Evolutionary conservation across 2,797 vertebrate species (phyloP), one percentile per base, ranked within the genome.

Genomic region (Melopsittacus undulatus): DNA sequence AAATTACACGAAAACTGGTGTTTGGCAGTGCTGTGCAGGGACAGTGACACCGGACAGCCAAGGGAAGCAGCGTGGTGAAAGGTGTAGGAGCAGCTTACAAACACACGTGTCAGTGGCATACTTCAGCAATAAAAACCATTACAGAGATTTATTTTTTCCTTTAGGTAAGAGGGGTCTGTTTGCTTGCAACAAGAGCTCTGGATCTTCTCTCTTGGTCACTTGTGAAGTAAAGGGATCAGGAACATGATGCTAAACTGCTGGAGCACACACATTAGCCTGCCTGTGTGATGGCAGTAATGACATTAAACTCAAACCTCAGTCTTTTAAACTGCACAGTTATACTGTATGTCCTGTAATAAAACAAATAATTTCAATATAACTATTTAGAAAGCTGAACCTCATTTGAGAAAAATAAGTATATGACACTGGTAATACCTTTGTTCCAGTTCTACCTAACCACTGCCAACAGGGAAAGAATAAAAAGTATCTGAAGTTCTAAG

Each of bases 71-170:
- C 16, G 23, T 0, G 3, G 34, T 9, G 17, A 27, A 26, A 82
- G 45, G 43, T 38, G 29, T 26, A 70, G 51, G 46, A 52, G 45
- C 49, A 80, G 40, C 45, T 75, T 38, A 42, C 26, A 68, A 56
- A 49, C 21, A 21, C 1, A 0, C 2, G 1, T 43, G 56, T 48
- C 48, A 75, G 57, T 3, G 5, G 23, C 18, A 36, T 4, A 23
- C 34, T 43, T 70, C 36, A n/a, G 10, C 56, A 29, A 61, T n/a
- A 80, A 87, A 78, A 87, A 64, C 5, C 4, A 56, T 18, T 5
- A 12, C 9, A 75, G 18, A 38, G 54, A 10, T 32, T 40, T 30
- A 29, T 29, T 40, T n/a, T 77, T 38, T 12, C 49, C 29, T 51
- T 91, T 32, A 48, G 46, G 48, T 43, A n/a, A 84, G 87, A 34